Base-by-base conservation (phyloP, 2,113 vertebrate species). In the Dicrurus megarhynchus region DNA sequence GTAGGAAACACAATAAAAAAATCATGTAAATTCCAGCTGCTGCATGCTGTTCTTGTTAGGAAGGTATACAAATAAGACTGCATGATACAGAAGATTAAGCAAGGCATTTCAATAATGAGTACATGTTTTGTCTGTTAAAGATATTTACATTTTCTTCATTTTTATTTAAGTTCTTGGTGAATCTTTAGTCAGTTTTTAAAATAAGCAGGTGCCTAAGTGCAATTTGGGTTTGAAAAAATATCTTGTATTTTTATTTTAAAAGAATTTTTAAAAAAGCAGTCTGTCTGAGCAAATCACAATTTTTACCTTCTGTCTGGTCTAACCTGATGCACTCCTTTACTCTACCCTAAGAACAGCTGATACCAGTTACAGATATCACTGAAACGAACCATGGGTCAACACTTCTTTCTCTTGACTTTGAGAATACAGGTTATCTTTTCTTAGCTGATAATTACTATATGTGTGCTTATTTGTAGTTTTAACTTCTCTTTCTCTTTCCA, bases 181-280 rank as follows among this genome's bases (percentile, higher is more conserved):
- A 35, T 73, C 11, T 65, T 47, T 8, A 41, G 32, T 64, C 32
- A 56, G 3, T 49, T 90, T 71, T 73, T 69, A n/a, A 73, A 88
- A 77, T 32, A 84, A 56, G 23, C 7, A 56, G 6, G 11, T 87
- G 33, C 17, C 52, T 55, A 7, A 67, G 16, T 46, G 5, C 10
- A 75, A 37, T 71, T 86, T 74, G 8, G 27, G 35, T 77, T 50
- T 78, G 47, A 88, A 90, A 14, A 69, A 92, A 63, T 20, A 56
- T 13, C 2, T 73, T 77, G 6, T 26, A 13, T 37, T 71, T 92
- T 67, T 24, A 41, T 94, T 70, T 84, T 0, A 26, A 41, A 71
- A 33, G 1, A 46, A 14, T 17, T 50, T 23, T 42, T 18, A 0
- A 10, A n/a, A 68, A 69, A 41, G 3, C 6, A 19, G 3, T 46